A percentile compares a stretch with the other conserved stretches of the same genome.
These are phyloP conservation scores for Listronotus bonariensis DNA, from an alignment of 1,140 invertebrate genomes.

Conservation along the genomic window DNA sequence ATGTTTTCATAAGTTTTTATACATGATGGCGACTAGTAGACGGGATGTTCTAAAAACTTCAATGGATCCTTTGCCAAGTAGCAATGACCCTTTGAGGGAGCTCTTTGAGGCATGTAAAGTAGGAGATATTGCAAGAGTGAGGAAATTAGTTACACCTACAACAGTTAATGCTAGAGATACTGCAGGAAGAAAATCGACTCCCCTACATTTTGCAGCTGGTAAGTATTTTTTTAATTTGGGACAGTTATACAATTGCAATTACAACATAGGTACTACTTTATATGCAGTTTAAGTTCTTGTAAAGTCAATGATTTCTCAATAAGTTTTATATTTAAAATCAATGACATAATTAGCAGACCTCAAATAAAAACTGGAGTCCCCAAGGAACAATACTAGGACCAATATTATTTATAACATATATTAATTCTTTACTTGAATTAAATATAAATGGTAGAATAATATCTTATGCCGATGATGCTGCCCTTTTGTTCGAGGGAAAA, in stretches of 20 bases:
- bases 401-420: too few species aligned
- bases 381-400: too few species aligned
- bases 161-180: slow-evolving; percentile 96
- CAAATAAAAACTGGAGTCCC: too few species aligned
- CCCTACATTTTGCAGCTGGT: slow-evolving; percentile 97
- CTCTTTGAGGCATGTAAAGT: slow-evolving; percentile 96
- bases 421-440: too few species aligned
- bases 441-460: too few species aligned
- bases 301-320: neutral
- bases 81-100: slow-evolving; percentile 78
- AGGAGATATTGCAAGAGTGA: slow-evolving; percentile 89
- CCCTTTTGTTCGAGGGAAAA: too few species aligned
- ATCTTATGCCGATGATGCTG: too few species aligned
- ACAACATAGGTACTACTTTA: too few species aligned
- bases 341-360: too few species aligned
- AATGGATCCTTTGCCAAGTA: slow-evolving; percentile 58
- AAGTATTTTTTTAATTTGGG: slow-evolving; percentile 48
- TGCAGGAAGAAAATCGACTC: slow-evolving; percentile 92
- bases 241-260: too few species aligned
- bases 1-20: slow-evolving; percentile 19
- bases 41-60: slow-evolving; percentile 59
- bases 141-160: slow-evolving; percentile 85
- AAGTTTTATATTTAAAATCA: too few species aligned
- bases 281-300: too few species aligned
- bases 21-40: slow-evolving; percentile 58